These are phyloP conservation scores for Leucopsar rothschildi DNA, from an alignment of 2,113 vertebrate genomes.

Conservation along the genomic window DNA sequence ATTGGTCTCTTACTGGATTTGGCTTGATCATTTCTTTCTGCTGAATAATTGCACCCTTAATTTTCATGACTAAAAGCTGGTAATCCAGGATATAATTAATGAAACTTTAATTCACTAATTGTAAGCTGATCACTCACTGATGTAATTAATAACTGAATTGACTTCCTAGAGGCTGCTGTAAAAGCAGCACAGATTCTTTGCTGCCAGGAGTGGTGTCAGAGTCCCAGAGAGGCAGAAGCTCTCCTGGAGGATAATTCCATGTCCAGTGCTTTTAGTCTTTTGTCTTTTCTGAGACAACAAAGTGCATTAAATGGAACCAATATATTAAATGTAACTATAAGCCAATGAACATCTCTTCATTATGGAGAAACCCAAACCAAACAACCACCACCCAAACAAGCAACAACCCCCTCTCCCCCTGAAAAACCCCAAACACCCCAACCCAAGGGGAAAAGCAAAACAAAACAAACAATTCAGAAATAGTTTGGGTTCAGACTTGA, in stretches of 20 bases:
- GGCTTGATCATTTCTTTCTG: background rate
- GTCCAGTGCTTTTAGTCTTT: background rate
- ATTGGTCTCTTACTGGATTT: background rate
- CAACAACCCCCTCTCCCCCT: rapidly evolving
- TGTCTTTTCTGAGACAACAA: background rate
- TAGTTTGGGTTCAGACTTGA: background rate
- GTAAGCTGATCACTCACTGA: background rate
- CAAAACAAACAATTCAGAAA: background rate
- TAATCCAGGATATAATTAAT: background rate
- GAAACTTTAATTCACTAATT: background rate
- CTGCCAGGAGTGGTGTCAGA: background rate
- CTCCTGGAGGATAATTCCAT: background rate
- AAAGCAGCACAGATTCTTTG: background rate
- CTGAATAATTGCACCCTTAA: background rate
- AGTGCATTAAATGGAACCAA: background rate
- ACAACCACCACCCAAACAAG: background rate
- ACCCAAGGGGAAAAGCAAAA: background rate
- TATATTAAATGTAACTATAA: background rate
- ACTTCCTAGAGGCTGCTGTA: background rate
- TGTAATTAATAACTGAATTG: background rate
- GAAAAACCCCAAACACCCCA: rapidly evolving
- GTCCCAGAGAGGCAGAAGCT: background rate
- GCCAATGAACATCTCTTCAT: background rate
- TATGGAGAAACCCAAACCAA: background rate
- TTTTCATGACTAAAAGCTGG: background rate